Base-by-base conservation (phyloP, 2,797 vertebrate species). In the Lutjanus argentimaculatus region DNA sequence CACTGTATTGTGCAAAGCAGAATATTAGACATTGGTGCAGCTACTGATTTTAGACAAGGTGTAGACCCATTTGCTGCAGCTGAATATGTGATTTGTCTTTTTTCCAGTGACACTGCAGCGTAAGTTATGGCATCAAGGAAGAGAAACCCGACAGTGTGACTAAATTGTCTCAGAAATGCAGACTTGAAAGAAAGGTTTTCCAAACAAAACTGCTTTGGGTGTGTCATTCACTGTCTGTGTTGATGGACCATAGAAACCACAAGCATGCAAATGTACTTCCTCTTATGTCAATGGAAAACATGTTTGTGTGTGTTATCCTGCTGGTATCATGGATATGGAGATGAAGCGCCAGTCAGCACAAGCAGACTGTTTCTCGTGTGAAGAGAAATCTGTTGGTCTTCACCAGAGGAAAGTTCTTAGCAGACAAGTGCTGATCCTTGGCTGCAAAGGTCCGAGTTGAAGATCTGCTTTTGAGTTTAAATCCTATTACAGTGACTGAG, bases 401-500 rank as follows among this genome's bases (percentile, higher is more conserved):
- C 25, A 30, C 22, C 16, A 48, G 12, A 22, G 66, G 9, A 62
- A 58, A 45, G 25, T 51, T 52, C 40, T 19, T 56, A 82, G 51
- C 56, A 19, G 46, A 72, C 61, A 17, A 40, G 21, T 0, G 22
- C 59, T 63, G 70, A 79, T 77, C 71, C 67, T 80, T n/a, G 21
- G 17, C 75, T 62, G 67, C 21, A 46, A 72, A 65, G 49, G 72
- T 67, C 66, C 11, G 14, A 40, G 80, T 19, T 55, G 53, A 70
- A 22, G 57, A 80, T 76, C 68, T 62, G 51, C 59, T 67, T 74
- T 61, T 64, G 21, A 70, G 36, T 40, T 62, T 12, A 78, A 89
- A 85, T 88, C 86, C 80, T 71, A 75, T 86, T 88, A 91, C 21
- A 66, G 59, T n/a, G 58, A 55, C 36, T 40, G 17, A 71, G 22